Percentiles rank a stretch among this genome's conserved stretches.
Conservation (phyloP, 2,888 invertebrate species). For the Nudaria mundana region DNA sequence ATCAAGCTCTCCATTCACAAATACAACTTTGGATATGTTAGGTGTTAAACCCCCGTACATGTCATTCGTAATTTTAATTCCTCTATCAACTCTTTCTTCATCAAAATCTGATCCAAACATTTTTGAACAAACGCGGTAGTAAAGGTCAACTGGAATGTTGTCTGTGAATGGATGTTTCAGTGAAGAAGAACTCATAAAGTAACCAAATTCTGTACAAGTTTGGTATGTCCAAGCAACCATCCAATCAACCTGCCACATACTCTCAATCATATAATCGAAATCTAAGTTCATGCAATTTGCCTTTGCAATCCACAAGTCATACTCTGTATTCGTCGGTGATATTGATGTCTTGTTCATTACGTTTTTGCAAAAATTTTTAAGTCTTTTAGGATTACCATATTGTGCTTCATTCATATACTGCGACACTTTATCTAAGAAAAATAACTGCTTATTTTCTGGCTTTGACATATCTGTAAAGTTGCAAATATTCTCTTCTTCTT, state of each 20-base stretch:
- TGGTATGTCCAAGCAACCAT: constrained; percentile 84
- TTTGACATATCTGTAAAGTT: constrained; percentile 49
- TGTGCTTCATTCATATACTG: constrained; percentile 54
- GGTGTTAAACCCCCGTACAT: constrained; percentile 72
- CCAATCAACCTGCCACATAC: constrained; percentile 39
- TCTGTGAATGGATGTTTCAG: constrained; percentile 80
- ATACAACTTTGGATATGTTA: constrained; percentile 78
- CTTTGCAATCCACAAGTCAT: constrained; percentile 37
- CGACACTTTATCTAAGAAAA: constrained; percentile 49
- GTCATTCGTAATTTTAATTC: constrained; percentile 64
- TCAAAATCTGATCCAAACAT: constrained; percentile 64
- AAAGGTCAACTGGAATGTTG: constrained; percentile 64
- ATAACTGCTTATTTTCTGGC: constrained; percentile 55
- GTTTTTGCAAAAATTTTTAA: constrained; percentile 48
- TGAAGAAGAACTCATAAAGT: constrained; percentile 84
- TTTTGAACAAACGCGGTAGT: constrained; percentile 57
- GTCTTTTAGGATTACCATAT: constrained; percentile 47
- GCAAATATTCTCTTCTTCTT: constrained; percentile 61
- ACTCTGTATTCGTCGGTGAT: constrained; percentile 30
- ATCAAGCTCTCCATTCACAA: constrained; percentile 81
- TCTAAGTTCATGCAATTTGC: constrained; percentile 49
- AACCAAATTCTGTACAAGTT: constrained; percentile 89
- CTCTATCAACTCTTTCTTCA: constrained; percentile 51
- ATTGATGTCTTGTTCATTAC: constrained; percentile 26
- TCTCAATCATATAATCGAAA: constrained; percentile 50